Evolutionary conservation across 2,797 vertebrate species (phyloP).

Genomic region (Schizopygopsis pylzovi): DNA sequence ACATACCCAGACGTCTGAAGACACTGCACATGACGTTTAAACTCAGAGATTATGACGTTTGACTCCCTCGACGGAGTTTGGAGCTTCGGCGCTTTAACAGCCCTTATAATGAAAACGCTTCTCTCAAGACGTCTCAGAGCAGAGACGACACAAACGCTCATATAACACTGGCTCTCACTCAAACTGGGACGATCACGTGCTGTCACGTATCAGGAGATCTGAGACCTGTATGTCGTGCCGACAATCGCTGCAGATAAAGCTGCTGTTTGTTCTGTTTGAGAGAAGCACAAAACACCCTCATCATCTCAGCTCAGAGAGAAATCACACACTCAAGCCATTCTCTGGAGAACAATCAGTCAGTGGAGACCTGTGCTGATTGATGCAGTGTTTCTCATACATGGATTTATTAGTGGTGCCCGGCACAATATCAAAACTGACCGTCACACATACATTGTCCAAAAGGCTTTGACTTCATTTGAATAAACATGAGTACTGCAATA

Average conservation of each 20-base stretch:
- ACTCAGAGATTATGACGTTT: background rate
- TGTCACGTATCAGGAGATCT: background rate
- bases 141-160: background rate
- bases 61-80: background rate
- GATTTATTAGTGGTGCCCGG: too few species aligned
- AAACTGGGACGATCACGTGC: too few species aligned
- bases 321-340: background rate
- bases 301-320: background rate
- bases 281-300: conserved; percentile 5
- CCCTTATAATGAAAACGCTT: background rate
- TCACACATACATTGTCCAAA: too few species aligned
- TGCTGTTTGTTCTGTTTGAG: background rate
- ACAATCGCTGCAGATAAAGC: background rate
- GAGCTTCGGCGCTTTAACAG: background rate
- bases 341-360: background rate
- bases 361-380: too few species aligned
- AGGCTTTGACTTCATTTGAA: too few species aligned
- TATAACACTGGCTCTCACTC: too few species aligned
- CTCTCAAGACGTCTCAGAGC: background rate
- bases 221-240: background rate
- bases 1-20: background rate
- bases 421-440: too few species aligned
- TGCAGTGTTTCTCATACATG: too few species aligned
- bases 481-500: too few species aligned
- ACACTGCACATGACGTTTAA: background rate